Conservation (phyloP, 1,140 invertebrate species). For the Aplysia californica region DNA sequence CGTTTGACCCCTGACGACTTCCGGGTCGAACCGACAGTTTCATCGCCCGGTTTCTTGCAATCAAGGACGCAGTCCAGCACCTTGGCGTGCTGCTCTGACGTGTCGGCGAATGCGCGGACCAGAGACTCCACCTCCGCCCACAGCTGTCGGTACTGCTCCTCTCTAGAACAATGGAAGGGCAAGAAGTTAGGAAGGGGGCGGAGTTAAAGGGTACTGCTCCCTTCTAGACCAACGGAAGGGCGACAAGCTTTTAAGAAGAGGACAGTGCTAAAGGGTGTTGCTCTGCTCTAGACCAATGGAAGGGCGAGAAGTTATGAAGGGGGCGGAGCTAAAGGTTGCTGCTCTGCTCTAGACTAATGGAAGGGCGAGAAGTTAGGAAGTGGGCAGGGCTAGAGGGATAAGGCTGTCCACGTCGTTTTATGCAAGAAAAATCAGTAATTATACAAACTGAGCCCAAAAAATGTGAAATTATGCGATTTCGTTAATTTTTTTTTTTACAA, state of each 20-base stretch:
- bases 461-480: neutral
- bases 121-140: constrained; percentile 91
- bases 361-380: constrained; percentile 30
- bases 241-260: neutral
- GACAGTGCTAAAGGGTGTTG: neutral
- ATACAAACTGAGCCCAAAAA: too few relatives aligned
- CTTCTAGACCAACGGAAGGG: neutral
- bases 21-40: constrained; percentile 63
- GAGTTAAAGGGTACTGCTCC: neutral
- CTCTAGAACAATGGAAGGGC: constrained; percentile 67
- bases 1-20: constrained; percentile 55
- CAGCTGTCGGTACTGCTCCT: constrained; percentile 90
- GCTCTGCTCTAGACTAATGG: constrained; percentile 78
- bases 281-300: neutral
- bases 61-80: constrained; percentile 88
- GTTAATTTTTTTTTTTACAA: neutral
- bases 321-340: constrained; percentile 85
- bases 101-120: constrained; percentile 78
- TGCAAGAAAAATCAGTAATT: too few relatives aligned
- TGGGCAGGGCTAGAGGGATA: neutral
- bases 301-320: neutral
- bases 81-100: constrained; percentile 78
- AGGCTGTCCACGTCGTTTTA: neutral
- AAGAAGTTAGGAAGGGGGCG: neutral
- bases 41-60: constrained; percentile 71